A percentile compares a stretch with the other conserved stretches of the same genome.
Evolutionary conservation across 2,888 invertebrate genomes (phyloP).

Genomic region (Abrostola tripartita): DNA sequence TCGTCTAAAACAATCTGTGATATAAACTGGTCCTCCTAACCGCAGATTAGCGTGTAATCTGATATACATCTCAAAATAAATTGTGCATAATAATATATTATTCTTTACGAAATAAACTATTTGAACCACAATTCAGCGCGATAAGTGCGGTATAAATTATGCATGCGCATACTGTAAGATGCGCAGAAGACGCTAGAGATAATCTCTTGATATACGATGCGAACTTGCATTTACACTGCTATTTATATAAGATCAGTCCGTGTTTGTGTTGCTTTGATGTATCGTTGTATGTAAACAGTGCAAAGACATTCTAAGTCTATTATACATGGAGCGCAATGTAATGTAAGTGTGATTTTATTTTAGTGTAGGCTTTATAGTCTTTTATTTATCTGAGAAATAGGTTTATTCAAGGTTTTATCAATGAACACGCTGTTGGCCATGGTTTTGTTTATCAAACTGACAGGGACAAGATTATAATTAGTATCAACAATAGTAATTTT

Average conservation of each 20-base stretch:
- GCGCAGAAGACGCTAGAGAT: conserved; percentile 78
- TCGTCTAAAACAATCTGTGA: not conserved
- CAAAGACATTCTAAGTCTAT: conserved; percentile 7
- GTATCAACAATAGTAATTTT: too few relatives aligned
- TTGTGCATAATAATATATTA: conserved; percentile 8
- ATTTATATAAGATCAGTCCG: conserved; percentile 46
- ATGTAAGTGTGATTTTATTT: not conserved
- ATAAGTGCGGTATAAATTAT: conserved; percentile 78
- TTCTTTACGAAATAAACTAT: conserved; percentile 49
- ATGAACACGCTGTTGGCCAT: too few relatives aligned
- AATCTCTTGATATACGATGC: conserved; percentile 86
- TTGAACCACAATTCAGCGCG: conserved; percentile 60
- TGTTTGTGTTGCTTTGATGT: conserved; percentile 46
- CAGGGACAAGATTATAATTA: too few relatives aligned
- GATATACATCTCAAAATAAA: conserved; percentile 17
- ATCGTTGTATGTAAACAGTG: conserved; percentile 43
- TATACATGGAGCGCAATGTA: not conserved
- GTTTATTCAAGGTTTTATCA: too few relatives aligned
- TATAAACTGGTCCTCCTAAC: not conserved
- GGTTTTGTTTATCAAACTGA: too few relatives aligned
- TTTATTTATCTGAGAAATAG: not conserved
- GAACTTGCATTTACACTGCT: conserved; percentile 76
- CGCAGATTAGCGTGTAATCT: not conserved
- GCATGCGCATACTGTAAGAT: conserved; percentile 78
- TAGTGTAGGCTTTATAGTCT: not conserved